Evolutionary conservation across 2,888 invertebrate species (phyloP), one percentile per base, ranked within the genome.

Genomic region (Cryptus viduatorius): DNA sequence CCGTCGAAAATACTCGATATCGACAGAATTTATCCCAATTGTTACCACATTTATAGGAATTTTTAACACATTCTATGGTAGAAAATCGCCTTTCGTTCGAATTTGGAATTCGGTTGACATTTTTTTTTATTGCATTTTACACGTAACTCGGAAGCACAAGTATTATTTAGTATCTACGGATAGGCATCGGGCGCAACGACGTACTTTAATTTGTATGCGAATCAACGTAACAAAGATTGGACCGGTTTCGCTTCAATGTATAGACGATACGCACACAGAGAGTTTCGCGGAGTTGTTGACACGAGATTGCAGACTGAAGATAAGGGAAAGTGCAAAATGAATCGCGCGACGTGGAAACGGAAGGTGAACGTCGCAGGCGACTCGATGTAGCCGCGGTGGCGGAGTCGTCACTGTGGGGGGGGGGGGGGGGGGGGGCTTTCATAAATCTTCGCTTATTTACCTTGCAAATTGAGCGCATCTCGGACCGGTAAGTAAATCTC

Each of bases 151-250:
- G 31, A 56, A 14, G 29, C 31, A 31, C 5, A 24, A n/a, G 31
- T 31, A 1, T 14, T 59, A 29, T 29, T 8, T 5, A 3, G 29
- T n/a, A n/a, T 29, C n/a, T n/a, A 29, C 14, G 31, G 37, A n/a
- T 65, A 16, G 16, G 2, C 16, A 42, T 53, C 48, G n/a, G 3
- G 31, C 59, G 68, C 14, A 50, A 46, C 46, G 4, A 61, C 68
- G 84, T 64, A 61, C 64, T 73, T 82, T 69, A 82, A 84, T 89
- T 86, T 84, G 76, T 71, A 84, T 84, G 85, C 85, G 56, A 78
- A 75, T 75, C 68, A 82, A 86, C 82, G 81, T 84, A 86, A 84
- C 81, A 84, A 87, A 82, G 80, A 87, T 89, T 86, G 85, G 29
- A 59, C 53, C 29, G 10, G 72, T 56, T 37, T 61, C 16, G 37